Base-by-base conservation (phyloP, 2,113 vertebrate species). In the Arvicanthis niloticus region DNA sequence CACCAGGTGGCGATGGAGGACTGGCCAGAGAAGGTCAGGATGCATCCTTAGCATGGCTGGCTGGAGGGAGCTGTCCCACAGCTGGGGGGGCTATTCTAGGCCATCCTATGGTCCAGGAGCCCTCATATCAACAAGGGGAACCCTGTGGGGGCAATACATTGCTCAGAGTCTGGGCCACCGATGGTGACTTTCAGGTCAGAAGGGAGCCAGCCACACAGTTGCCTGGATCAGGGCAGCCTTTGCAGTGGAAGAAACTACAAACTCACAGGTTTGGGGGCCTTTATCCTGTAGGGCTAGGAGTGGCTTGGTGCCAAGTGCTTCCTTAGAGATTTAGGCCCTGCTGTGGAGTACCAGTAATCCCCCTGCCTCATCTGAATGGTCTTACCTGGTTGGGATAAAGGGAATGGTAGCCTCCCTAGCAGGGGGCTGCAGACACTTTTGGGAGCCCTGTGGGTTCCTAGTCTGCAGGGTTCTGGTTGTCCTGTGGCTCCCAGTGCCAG, bases 1-100 rank as follows among this genome's bases (percentile, higher is more conserved):
- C 97, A 81, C 89, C 96, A 98, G 97, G 87, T 96, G 97, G 97
- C 97, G 67, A 7, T 19, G n/a, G 93, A 96, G 89, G 95, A 96
- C 89, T 0, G 0, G 78, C 42, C 67, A 45, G 94, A 0, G 53
- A 88, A 68, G 40, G 45, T 26, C 45, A 1, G 48, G 5, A 21
- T 0, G 0, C 1, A 0, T 16, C 65, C 16, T 48, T 0, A 4
- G 51, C 45, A 0, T 56, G 42, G 15, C 6, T 0, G 60, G 22
- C 2, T 4, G 0, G 0, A 58, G 76, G 15, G 0, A 2, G 56
- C 7, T 76, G 5, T 53, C 19, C 70, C 65, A 26, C 26, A 65
- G 72, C 80, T 65, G 37, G 21, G 60, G 29, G 11, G 72, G 53
- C 29, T 37, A 9, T 48, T 29, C 21, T 37, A 72, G 10, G 12